Conservation (phyloP, 2,113 vertebrate species). For the Phasianus colchicus region DNA sequence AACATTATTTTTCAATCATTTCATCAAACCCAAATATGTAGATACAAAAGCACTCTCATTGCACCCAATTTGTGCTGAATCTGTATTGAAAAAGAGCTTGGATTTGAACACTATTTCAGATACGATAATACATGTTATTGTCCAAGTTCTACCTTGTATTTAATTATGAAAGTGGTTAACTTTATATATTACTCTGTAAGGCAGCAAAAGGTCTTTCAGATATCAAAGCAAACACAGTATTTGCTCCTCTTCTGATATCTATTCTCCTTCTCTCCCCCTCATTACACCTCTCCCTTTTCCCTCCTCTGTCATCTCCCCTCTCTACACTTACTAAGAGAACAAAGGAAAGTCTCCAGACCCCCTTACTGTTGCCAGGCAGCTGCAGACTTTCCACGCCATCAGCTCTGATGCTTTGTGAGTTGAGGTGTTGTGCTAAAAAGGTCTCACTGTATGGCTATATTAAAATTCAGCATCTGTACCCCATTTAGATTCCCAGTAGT, state of each 20-base stretch:
- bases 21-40: background rate
- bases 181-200: background rate
- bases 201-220: background rate
- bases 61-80: background rate
- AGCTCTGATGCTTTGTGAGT: background rate
- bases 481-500: background rate
- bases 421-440: background rate
- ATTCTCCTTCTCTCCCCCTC: background rate
- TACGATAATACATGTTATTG: background rate
- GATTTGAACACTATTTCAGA: background rate
- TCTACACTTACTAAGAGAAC: background rate
- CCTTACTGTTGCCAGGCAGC: background rate
- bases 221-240: background rate
- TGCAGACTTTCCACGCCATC: background rate
- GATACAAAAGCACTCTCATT: background rate
- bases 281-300: background rate
- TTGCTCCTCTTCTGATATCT: background rate
- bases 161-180: background rate
- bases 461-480: background rate
- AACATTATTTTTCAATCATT: background rate
- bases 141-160: background rate
- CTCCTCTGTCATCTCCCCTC: background rate
- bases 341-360: background rate
- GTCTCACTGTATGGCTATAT: accelerated
- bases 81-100: background rate